Evolutionary conservation across 2,888 invertebrate species (phyloP), one percentile per base, ranked within the genome.

Genomic region (Bibio marci): DNA sequence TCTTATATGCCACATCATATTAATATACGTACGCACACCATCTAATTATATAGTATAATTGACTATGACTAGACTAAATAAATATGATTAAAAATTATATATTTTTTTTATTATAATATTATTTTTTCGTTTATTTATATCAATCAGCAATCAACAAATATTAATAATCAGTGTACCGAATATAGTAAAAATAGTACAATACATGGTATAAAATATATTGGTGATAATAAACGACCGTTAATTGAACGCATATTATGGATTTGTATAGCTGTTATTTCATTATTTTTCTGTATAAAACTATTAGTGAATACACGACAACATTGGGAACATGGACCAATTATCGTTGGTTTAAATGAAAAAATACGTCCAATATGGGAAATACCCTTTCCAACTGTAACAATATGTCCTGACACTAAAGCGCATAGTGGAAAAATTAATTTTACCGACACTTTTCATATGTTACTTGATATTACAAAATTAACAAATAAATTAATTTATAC

Each of bases 341-440:
- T 80, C 48, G 78, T 80, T 10, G 78, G 76, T 50, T 80, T 80
- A 50, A 78, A 78, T 1, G 76, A 78, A 54, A 76, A 73, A 41
- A 73, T 79, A 0, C 80, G 77, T 6, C 62, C 62, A 12, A 27
- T 38, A 6, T 27, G 27, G 7, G 27, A 27, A 13, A 35, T 35
- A 4, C 75, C 75, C 1, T 76, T 74, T 48, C 75, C 75, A 12
- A 70, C 75, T 1, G 70, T 75, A 11, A 75, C 74, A 0, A 64
- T 78, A 17, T 78, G 78, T 48, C 67, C 73, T 8, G 76, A 77
- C 57, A 78, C 75, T 1, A 80, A 80, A 52, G 61, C 73, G 0
- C 63, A 68, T 46, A 73, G 74, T 51, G 63, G 63, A 0, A 57
- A 65, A 31, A 79, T 72, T 50, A 79, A 79, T 56, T 79, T 70